Percentiles rank a stretch among this genome's conserved stretches.
Evolutionary conservation across 1,140 invertebrate species (phyloP).

Genomic region (Solenopsis invicta): DNA sequence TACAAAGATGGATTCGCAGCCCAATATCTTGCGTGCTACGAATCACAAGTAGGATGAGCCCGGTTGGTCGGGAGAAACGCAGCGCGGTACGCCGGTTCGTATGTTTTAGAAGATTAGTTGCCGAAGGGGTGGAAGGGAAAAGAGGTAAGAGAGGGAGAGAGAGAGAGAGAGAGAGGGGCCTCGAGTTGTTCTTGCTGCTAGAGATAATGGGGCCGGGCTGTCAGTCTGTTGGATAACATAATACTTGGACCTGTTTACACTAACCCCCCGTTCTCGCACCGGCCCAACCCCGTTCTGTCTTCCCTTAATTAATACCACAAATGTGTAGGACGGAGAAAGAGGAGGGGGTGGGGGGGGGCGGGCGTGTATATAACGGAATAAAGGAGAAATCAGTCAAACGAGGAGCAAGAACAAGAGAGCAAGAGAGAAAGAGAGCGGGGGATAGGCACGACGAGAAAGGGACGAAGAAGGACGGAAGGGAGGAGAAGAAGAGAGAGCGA

Average conservation of each 20-base stretch:
- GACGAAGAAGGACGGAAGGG: not conserved
- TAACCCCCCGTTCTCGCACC: constrained; percentile 62
- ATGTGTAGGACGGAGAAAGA: constrained; percentile 32
- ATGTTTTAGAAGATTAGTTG: constrained; percentile 80
- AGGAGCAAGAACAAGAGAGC: not conserved
- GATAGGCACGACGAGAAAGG: constrained; percentile 2
- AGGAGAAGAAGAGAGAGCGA: not conserved
- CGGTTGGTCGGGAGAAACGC: constrained; percentile 39
- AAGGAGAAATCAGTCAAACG: constrained; percentile 45
- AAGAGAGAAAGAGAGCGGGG: constrained; percentile 1
- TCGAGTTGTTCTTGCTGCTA: constrained; percentile 76
- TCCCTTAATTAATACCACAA: constrained; percentile 75
- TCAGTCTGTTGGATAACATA: constrained; percentile 79
- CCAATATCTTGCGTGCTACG: constrained; percentile 68
- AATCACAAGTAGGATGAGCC: constrained; percentile 67
- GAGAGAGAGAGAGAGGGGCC: constrained; percentile 47
- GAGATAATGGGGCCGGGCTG: constrained; percentile 76
- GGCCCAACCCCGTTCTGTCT: constrained; percentile 65
- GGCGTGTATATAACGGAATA: constrained; percentile 32
- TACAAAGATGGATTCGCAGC: constrained; percentile 30
- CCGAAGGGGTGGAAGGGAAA: constrained; percentile 61
- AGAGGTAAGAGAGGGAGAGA: not conserved
- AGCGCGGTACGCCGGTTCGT: constrained; percentile 63
- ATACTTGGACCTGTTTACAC: constrained; percentile 80
- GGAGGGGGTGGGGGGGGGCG: not conserved